Conservation (phyloP, 2,113 vertebrate species). For the Zootoca vivipara region DNA sequence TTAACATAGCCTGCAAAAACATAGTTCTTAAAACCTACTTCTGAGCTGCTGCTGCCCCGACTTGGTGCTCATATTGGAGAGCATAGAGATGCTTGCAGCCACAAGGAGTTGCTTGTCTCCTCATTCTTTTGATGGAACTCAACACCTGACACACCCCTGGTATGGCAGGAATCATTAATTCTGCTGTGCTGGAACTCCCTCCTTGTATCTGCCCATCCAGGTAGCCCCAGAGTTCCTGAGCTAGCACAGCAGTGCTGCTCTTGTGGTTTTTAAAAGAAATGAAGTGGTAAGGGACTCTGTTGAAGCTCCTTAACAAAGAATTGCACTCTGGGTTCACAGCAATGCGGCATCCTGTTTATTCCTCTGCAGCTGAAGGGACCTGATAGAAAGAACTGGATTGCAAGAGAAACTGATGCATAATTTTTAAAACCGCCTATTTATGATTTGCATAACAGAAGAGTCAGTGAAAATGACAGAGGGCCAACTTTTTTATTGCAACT, state of each 20-base stretch:
- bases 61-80: neutral
- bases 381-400: neutral
- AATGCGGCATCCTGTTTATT: neutral
- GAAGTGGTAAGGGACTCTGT: neutral
- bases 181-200: neutral
- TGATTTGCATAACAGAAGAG: neutral
- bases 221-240: too few species aligned
- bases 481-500: neutral
- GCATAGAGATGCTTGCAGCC: neutral
- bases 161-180: neutral
- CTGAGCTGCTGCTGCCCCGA: neutral
- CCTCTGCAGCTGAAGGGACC: neutral
- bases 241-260: neutral
- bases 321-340: neutral
- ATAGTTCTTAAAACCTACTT: neutral
- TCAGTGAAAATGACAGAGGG: neutral
- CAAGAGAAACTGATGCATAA: neutral
- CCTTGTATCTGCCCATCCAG: neutral
- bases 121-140: neutral
- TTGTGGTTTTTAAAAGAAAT: neutral
- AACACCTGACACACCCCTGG: neutral
- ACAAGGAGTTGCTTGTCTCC: neutral
- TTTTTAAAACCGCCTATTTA: neutral
- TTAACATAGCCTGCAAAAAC: conserved; percentile 52
- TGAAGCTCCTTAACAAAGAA: neutral